Percentiles rank a stretch among this genome's conserved stretches.
phyloP scores from a whole-genome alignment of 2,113 vertebrate genomes.

The Zosterops hypoxanthus region DNA sequence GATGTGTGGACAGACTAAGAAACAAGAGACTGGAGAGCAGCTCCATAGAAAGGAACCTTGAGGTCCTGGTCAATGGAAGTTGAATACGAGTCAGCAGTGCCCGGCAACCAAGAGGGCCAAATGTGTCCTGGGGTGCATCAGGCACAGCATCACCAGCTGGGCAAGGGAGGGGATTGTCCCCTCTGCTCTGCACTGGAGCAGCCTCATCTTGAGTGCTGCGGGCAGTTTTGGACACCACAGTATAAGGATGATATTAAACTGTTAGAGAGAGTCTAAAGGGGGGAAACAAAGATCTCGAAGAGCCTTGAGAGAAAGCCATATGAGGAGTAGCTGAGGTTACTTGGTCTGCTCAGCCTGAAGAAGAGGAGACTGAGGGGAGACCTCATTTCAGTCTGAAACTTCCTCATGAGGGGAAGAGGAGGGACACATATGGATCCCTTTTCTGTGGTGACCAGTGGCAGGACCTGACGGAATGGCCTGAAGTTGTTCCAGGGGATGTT shows the following conservation, averaged over 20 bases:
- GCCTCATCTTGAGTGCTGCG: rapidly evolving
- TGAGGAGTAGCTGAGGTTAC: background rate
- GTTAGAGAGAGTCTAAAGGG: background rate
- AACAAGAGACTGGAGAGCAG: background rate
- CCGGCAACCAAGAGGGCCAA: background rate
- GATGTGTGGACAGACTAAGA: background rate
- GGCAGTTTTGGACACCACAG: rapidly evolving
- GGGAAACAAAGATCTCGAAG: background rate
- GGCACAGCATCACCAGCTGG: rapidly evolving
- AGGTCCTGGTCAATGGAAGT: rapidly evolving
- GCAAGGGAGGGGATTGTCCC: rapidly evolving
- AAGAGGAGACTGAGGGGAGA: background rate
- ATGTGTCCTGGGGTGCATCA: rapidly evolving
- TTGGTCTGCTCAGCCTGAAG: background rate
- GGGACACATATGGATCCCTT: background rate
- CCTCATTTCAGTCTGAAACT: background rate
- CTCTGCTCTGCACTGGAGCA: rapidly evolving
- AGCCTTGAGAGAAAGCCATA: rapidly evolving
- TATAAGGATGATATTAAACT: background rate
- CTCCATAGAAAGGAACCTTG: background rate
- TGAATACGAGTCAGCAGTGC: background rate
- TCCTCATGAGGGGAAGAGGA: rapidly evolving
- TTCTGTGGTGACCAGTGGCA: background rate
- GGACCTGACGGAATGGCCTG: no score
- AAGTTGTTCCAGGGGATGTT: background rate